Percentiles rank a stretch among this genome's conserved stretches.
phyloP scores from a whole-genome alignment of 1,140 invertebrate genomes.

The Parapsyche elsis region DNA sequence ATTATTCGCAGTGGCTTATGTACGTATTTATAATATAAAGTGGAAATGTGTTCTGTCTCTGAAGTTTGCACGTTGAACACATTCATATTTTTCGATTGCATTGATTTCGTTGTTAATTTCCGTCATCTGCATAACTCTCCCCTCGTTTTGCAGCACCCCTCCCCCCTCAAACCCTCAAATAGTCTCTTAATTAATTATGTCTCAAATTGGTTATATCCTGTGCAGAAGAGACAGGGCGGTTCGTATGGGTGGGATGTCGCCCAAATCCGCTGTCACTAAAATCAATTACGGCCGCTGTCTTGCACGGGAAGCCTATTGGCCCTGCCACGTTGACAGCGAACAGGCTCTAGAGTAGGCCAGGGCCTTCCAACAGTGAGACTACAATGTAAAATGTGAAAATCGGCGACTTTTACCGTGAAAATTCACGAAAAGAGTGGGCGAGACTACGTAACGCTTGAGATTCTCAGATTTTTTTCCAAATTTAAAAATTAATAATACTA shows the following conservation, averaged over 20 bases:
- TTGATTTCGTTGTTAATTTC: background rate
- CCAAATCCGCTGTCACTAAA: slow-evolving; percentile 31
- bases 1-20: too few species aligned
- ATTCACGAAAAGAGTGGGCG: too few species aligned
- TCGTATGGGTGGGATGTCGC: background rate
- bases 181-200: slow-evolving; percentile 22
- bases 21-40: too few species aligned
- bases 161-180: background rate
- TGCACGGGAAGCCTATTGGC: background rate
- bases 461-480: too few species aligned
- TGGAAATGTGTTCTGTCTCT: too few species aligned
- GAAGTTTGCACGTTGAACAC: too few species aligned
- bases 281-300: slow-evolving; percentile 27
- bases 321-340: background rate
- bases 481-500: too few species aligned
- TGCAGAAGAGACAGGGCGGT: background rate
- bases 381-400: too few species aligned
- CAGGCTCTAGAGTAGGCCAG: background rate
- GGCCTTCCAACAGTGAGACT: too few species aligned
- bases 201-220: slow-evolving; percentile 24
- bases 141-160: background rate
- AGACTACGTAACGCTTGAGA: too few species aligned
- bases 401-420: too few species aligned
- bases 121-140: background rate
- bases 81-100: too few species aligned